These are phyloP conservation scores for Acrobasis repandana DNA, from an alignment of 2,888 invertebrate genomes.

Conservation along the genomic window DNA sequence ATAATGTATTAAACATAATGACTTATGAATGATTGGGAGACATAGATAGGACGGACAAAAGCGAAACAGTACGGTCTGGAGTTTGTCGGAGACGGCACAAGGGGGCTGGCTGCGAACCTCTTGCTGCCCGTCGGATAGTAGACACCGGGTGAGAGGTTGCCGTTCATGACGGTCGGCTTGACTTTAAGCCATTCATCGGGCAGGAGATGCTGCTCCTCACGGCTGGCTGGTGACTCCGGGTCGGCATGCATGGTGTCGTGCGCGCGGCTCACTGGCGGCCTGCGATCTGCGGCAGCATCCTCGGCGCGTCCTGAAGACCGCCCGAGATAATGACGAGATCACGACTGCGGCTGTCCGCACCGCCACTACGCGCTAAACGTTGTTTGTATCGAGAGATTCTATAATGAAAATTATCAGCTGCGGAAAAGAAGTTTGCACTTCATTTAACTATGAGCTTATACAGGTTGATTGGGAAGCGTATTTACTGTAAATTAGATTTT, in stretches of 20 bases:
- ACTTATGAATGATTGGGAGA: constrained; percentile 44
- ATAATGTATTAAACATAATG: constrained; percentile 56
- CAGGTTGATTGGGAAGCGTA: constrained; percentile 46
- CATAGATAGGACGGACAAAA: constrained; percentile 60
- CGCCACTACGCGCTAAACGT: constrained; percentile 69
- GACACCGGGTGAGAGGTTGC: constrained; percentile 76
- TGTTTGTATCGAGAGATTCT: constrained; percentile 78
- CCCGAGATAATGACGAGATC: constrained; percentile 78
- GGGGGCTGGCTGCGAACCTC: constrained; percentile 73
- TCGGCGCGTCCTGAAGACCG: constrained; percentile 77
- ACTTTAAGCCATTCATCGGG: constrained; percentile 79
- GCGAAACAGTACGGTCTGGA: constrained; percentile 70
- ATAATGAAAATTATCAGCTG: constrained; percentile 78
- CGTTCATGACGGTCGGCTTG: constrained; percentile 67
- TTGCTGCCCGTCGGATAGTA: constrained; percentile 78
- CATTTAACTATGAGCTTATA: constrained; percentile 57
- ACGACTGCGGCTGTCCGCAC: constrained; percentile 71
- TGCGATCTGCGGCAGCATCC: constrained; percentile 59
- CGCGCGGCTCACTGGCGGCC: constrained; percentile 53
- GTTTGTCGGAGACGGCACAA: constrained; percentile 68
- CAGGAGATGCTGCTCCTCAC: constrained; percentile 76
- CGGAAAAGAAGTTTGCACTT: constrained; percentile 73
- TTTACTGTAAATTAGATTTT: constrained; percentile 18
- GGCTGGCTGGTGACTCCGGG: constrained; percentile 76
- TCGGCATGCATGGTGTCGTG: constrained; percentile 69